Evolutionary conservation across 1,140 invertebrate species (phyloP), one percentile per base, ranked within the genome.

Genomic region (Myzus persicae): DNA sequence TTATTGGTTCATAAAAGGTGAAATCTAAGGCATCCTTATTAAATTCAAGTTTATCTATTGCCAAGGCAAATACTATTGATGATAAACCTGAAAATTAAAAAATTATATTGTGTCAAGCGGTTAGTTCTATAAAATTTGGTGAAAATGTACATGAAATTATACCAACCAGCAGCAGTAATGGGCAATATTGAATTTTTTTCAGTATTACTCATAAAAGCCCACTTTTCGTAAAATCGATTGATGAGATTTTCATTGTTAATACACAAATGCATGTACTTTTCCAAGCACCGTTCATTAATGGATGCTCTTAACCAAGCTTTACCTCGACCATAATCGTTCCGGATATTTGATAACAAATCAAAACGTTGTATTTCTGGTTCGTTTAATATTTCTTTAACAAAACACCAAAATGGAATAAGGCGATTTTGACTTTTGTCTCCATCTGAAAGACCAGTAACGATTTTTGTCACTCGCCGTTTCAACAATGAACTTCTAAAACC

Each of bases 11-110:
- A 84, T 90, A 85, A 40, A 93, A 85, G 26, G 76, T 51, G 31
- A 22, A 84, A 40, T 93, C 91, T 54, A 82, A 84, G 36, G 38
- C 44, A 85, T 85, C 67, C 90, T 96, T 95, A 95, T 98, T 98
- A 81, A 99, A 95, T 95, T 98, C 97, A 93, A 96, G 95, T 95
- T 97, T 98, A 95, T 99, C 98, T 94, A 98, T 97, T 94, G 96
- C 97, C 94, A 99, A 97, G 44, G 98, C 98, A 96, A 99, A 99
- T 94, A 99, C 96, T 95, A 99, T 97, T 76, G 97, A 97, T 94
- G 96, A 97, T 94, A 99, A 96, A 93, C 98, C 98, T 98, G 94
- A 94, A 95, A 95, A 94, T n/a, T n/a, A 94, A 94, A 94, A 46
- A 76, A 11, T 4, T 91, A 93, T 94, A 94, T 40, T 82, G 14